Base-by-base conservation (phyloP, 2,113 vertebrate genomes). In the Axis porcinus region DNA sequence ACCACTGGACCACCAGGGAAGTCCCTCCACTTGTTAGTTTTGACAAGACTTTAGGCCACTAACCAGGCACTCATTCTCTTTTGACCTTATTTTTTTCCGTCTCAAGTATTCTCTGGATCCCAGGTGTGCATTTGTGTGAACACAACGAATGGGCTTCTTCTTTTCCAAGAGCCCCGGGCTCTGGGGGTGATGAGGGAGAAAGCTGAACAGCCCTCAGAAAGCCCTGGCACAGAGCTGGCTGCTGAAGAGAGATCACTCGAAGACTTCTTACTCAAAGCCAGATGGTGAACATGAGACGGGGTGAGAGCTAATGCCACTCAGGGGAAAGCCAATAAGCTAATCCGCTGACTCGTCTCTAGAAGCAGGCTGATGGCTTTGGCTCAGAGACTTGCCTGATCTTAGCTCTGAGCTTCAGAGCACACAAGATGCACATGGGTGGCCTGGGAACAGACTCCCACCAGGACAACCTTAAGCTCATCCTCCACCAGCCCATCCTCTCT, bases 221-320 rank as follows among this genome's bases (percentile, higher is more conserved):
- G 93, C 33, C 86, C 95, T 97, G 97, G 97, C 97, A 96, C 89
- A 87, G 74, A 95, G 85, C 86, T 88, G 84, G 43, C 93, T 95
- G 79, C 97, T 94, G 83, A 93, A 92, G 95, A 97, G 95, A 97
- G 97, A 95, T 96, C 96, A 97, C 98, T 98, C 0, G 10, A 97
- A 95, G 93, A 95, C 95, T 97, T 97, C 95, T 97, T 87, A 92
- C 94, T 95, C 89, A 90, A 90, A 97, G 98, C 98, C 98, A 98
- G 97, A 98, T 92, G 97, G 96, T 97, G 94, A 98, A 85, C 97
- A 95, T 57, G 96, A 98, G 97, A 95, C 7, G 7, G 96, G 96
- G 96, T 85, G 89, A 97, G 95, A 97, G 92, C 95, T 98, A 98
- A 98, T 97, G 97, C 97, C 97, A 97, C 97, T 98, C 96, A 92